Evolutionary conservation across 2,888 invertebrate genomes (phyloP).

Genomic region (Drosophila diplacantha): DNA sequence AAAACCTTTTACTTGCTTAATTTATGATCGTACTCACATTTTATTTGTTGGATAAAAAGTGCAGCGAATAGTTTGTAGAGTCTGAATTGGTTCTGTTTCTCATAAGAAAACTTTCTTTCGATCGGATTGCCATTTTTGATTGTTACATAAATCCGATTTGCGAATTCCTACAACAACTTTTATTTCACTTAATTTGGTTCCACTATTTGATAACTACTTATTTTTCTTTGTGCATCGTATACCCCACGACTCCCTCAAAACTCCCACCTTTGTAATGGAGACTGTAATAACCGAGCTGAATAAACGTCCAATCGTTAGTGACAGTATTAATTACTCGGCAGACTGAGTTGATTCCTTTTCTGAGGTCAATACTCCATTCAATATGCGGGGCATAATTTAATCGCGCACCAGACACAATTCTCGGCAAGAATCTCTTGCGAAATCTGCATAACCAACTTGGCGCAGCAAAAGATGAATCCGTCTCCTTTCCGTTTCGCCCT

Average conservation of each 20-base stretch:
- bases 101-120: too few relatives aligned
- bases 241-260: not conserved
- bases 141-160: not conserved
- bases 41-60: not conserved
- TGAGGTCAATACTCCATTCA: conserved; percentile 20
- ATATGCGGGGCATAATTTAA: conserved; percentile 23
- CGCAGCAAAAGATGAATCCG: conserved; percentile 37
- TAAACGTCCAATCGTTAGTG: not conserved
- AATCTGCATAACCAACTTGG: conserved; percentile 56
- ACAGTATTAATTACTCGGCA: conserved; percentile 7
- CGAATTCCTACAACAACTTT: not conserved
- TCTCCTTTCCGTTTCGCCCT: conserved; percentile 9
- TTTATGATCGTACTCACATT: not conserved
- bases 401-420: conserved; percentile 26
- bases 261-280: too few relatives aligned
- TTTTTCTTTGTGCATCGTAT: not conserved
- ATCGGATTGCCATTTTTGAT: not conserved
- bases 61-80: too few relatives aligned
- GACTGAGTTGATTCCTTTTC: not conserved
- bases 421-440: conserved; percentile 17
- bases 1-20: not conserved
- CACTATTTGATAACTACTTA: not conserved
- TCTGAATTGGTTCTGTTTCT: too few relatives aligned
- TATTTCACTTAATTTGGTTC: not conserved
- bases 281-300: conserved; percentile 2